A percentile compares a stretch with the other conserved stretches of the same genome.
These are phyloP conservation scores for Apostichopus californicus DNA, from an alignment of 35 echinoderm and acorn worm species.

Conservation along the genomic window DNA sequence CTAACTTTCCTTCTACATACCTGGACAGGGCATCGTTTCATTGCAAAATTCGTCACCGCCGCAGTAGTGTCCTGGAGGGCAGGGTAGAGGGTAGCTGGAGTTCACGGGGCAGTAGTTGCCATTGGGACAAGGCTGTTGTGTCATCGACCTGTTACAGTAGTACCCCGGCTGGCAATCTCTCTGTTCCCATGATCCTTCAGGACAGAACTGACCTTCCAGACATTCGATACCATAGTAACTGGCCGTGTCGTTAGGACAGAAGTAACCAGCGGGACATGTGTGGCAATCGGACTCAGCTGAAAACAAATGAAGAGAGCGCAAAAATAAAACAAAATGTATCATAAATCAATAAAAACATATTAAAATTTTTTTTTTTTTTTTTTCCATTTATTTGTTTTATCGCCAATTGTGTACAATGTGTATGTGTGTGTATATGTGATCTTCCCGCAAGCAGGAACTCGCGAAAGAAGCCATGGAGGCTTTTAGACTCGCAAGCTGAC, in stretches of 20 bases:
- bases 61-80: conserved; percentile 91
- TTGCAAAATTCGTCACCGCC: conserved; percentile 66
- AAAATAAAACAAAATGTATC: background rate
- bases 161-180: conserved; percentile 95
- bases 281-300: conserved; percentile 77
- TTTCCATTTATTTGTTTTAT: no score
- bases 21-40: conserved; percentile 58
- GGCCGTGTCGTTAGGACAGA: conserved; percentile 96
- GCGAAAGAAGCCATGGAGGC: no score
- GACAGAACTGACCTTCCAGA: conserved; percentile 93
- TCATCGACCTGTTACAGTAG: conserved; percentile 94
- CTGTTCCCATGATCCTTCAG: conserved; percentile 91
- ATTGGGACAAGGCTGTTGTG: conserved; percentile 79
- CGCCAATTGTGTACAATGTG: no score
- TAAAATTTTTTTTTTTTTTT: no score
- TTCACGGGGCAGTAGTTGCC: conserved; percentile 95
- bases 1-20: conserved; percentile 12
- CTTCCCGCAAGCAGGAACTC: no score
- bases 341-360: background rate
- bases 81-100: conserved; percentile 81
- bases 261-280: conserved; percentile 85
- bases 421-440: no score
- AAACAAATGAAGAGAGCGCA: background rate
- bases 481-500: no score
- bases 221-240: conserved; percentile 78